phyloP scores from a whole-genome alignment of 1,140 invertebrate genomes.

The Tetramorium simillimum region DNA sequence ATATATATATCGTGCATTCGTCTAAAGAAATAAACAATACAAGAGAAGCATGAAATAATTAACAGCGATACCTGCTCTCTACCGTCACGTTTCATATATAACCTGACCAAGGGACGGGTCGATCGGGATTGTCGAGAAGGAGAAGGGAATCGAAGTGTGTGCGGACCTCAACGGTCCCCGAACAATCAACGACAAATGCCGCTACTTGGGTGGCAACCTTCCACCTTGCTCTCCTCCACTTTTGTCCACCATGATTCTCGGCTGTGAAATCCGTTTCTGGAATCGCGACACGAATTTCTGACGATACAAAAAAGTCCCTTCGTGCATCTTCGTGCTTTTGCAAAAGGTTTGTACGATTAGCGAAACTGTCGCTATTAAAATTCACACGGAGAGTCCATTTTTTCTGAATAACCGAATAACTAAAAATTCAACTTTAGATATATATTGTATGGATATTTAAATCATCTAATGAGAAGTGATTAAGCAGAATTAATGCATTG shows the following conservation, averaged over 20 bases:
- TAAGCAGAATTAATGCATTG: background rate
- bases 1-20: background rate
- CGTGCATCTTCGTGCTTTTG: background rate
- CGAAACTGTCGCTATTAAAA: slow-evolving; percentile 3
- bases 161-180: slow-evolving; percentile 60
- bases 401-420: background rate
- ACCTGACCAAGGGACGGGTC: background rate
- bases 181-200: slow-evolving; percentile 79
- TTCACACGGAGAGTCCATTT: background rate
- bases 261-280: slow-evolving; percentile 60
- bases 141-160: slow-evolving; percentile 52
- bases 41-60: slow-evolving; percentile 73
- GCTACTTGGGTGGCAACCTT: slow-evolving; percentile 79
- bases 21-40: background rate
- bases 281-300: slow-evolving; percentile 38
- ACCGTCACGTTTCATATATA: slow-evolving; percentile 53
- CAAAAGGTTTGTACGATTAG: background rate
- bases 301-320: slow-evolving; percentile 1
- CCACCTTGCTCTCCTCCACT: slow-evolving; percentile 39
- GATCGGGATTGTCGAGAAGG: slow-evolving; percentile 61
- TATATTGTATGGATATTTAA: background rate
- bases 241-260: slow-evolving; percentile 30
- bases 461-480: background rate
- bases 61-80: slow-evolving; percentile 65
- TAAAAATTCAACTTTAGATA: background rate